Conservation (phyloP, 2,888 invertebrate species). For the Callosobruchus maculatus region DNA sequence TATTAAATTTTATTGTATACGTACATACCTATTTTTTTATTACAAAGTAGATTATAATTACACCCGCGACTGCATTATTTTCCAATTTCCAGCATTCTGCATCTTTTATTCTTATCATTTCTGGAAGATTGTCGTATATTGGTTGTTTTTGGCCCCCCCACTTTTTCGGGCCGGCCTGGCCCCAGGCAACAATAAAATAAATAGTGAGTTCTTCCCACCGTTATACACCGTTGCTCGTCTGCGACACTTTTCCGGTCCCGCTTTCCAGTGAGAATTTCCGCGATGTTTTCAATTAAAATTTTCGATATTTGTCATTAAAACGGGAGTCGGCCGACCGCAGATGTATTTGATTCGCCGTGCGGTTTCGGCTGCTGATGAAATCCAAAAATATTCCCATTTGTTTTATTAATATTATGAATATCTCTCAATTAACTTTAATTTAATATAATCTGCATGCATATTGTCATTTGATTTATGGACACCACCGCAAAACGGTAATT, state of each 20-base stretch:
- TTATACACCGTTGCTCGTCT: not conserved
- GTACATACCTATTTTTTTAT: too few relatives aligned
- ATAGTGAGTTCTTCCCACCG: not conserved
- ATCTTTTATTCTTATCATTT: too few relatives aligned
- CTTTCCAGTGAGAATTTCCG: constrained; percentile 6
- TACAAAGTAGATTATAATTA: too few relatives aligned
- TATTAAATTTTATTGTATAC: too few relatives aligned
- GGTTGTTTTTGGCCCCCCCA: too few relatives aligned
- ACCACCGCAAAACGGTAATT: constrained; percentile 28
- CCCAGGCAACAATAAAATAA: too few relatives aligned
- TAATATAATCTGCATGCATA: constrained; percentile 12
- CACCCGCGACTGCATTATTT: too few relatives aligned
- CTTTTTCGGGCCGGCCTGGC: too few relatives aligned
- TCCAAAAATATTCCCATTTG: constrained; percentile 31
- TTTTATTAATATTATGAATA: constrained; percentile 32
- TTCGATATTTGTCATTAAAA: constrained; percentile 27
- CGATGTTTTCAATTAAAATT: constrained; percentile 16
- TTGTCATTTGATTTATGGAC: constrained; percentile 26
- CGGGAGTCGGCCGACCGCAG: constrained; percentile 26
- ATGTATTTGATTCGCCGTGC: constrained; percentile 32
- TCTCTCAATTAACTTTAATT: constrained; percentile 25
- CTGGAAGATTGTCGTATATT: too few relatives aligned
- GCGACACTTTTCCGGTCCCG: not conserved
- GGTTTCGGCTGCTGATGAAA: constrained; percentile 32
- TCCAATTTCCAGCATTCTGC: too few relatives aligned